phyloP scores from a whole-genome alignment of 2,113 vertebrate species.

The Leucosticte australis region DNA sequence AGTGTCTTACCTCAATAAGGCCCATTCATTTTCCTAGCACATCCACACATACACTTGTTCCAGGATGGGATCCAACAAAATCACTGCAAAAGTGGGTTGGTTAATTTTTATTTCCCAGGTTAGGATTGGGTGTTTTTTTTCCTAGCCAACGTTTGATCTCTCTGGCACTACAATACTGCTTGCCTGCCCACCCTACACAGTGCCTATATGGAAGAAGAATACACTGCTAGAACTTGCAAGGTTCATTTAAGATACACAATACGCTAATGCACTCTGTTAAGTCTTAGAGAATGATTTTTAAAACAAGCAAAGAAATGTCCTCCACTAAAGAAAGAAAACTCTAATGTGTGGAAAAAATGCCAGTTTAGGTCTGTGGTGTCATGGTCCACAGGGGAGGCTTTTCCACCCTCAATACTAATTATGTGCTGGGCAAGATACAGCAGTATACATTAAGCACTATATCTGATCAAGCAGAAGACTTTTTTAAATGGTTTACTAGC shows the following conservation, averaged over 20 bases:
- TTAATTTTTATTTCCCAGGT: background rate
- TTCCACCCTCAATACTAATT: background rate
- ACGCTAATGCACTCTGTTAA: background rate
- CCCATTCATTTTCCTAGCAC: background rate
- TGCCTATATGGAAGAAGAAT: background rate
- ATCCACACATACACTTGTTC: background rate
- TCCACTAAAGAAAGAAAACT: background rate
- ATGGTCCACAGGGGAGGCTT: background rate
- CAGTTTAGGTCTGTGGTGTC: background rate
- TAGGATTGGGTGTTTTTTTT: background rate
- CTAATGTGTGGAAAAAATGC: background rate
- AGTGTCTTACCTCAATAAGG: background rate
- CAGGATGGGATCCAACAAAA: background rate
- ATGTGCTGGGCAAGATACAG: background rate
- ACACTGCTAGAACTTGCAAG: background rate
- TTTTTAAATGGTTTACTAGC: background rate
- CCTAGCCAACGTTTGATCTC: background rate
- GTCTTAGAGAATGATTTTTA: constrained; percentile 20
- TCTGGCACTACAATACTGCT: background rate
- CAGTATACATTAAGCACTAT: background rate
- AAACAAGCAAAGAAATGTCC: background rate
- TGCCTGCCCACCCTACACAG: background rate
- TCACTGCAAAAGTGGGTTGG: background rate
- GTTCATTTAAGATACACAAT: constrained; percentile 11
- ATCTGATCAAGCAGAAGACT: constrained; percentile 28